Percentiles rank a stretch among this genome's conserved stretches.
Conservation (phyloP, 2,888 invertebrate genomes). For the Agrochola lychnidis region DNA sequence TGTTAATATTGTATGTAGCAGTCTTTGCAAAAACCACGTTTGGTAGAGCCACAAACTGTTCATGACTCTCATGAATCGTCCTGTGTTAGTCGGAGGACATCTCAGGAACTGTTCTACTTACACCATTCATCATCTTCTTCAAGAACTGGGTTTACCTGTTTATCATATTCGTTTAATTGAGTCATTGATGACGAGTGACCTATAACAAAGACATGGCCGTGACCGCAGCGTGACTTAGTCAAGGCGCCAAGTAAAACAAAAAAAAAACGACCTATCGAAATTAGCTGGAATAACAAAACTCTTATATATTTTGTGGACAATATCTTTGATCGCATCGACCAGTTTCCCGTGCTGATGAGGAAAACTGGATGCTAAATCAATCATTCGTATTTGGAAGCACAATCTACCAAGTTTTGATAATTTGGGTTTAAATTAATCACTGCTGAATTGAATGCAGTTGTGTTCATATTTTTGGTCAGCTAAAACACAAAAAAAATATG, state of each 20-base stretch:
- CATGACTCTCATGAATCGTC: neutral
- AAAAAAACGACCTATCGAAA: neutral
- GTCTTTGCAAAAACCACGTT: neutral
- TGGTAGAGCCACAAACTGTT: neutral
- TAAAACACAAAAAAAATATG: no score
- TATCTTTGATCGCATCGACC: neutral
- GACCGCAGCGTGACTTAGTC: neutral
- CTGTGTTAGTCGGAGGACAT: neutral
- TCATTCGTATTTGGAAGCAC: neutral
- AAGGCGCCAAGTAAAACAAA: conserved; percentile 20
- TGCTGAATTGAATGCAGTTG: neutral
- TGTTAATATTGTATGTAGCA: no score
- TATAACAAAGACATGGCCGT: neutral
- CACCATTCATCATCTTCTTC: neutral
- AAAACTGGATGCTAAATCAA: conserved; percentile 18
- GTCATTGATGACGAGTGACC: conserved; percentile 4
- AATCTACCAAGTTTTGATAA: neutral
- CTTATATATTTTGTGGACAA: neutral
- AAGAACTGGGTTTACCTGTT: neutral
- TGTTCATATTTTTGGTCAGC: no score
- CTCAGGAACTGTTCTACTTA: conserved; percentile 3
- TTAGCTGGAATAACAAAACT: neutral
- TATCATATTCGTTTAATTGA: neutral
- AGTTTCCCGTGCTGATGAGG: conserved; percentile 12
- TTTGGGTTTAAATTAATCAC: neutral